Evolutionary conservation across 2,797 vertebrate species (phyloP).

Genomic region (Pseudochromis fuscus): DNA sequence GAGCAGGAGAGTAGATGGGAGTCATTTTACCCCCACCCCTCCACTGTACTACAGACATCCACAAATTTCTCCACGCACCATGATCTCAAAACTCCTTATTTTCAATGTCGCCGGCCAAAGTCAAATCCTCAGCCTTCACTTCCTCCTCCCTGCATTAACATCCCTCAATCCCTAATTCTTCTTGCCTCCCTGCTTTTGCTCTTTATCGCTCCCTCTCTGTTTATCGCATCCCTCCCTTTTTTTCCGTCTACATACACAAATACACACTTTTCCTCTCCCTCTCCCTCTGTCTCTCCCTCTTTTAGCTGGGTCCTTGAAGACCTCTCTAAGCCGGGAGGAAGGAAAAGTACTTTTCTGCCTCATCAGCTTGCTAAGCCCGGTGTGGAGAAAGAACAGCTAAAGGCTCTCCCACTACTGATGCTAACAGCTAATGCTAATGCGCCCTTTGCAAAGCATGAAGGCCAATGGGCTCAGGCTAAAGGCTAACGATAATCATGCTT

Average conservation of each 20-base stretch:
- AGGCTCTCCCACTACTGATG: constrained; percentile 70
- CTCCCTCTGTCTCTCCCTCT: constrained; percentile 35
- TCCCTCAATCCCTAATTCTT: constrained; percentile 72
- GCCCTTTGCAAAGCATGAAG: constrained; percentile 74
- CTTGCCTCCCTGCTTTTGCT: constrained; percentile 57
- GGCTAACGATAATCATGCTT: constrained; percentile 76
- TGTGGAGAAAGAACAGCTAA: constrained; percentile 78
- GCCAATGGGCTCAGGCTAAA: constrained; percentile 72
- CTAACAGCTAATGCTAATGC: constrained; percentile 81
- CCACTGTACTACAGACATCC: constrained; percentile 17
- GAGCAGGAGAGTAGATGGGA: constrained; percentile 44
- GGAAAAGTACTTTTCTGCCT: constrained; percentile 87
- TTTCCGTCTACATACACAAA: constrained; percentile 51
- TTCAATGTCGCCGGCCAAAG: constrained; percentile 73
- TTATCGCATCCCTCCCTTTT: constrained; percentile 64
- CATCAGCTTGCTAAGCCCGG: constrained; percentile 82
- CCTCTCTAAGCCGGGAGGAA: constrained; percentile 78
- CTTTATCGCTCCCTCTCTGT: constrained; percentile 64
- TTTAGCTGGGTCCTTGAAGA: constrained; percentile 78
- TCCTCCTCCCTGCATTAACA: constrained; percentile 63
- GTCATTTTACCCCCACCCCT: constrained; percentile 38
- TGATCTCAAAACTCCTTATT: constrained; percentile 63
- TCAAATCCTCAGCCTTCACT: constrained; percentile 69
- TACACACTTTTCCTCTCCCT: constrained; percentile 30
- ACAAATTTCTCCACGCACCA: constrained; percentile 46